These are phyloP conservation scores for Staurois parvus DNA, from an alignment of 2,797 vertebrate species.

Conservation along the genomic window DNA sequence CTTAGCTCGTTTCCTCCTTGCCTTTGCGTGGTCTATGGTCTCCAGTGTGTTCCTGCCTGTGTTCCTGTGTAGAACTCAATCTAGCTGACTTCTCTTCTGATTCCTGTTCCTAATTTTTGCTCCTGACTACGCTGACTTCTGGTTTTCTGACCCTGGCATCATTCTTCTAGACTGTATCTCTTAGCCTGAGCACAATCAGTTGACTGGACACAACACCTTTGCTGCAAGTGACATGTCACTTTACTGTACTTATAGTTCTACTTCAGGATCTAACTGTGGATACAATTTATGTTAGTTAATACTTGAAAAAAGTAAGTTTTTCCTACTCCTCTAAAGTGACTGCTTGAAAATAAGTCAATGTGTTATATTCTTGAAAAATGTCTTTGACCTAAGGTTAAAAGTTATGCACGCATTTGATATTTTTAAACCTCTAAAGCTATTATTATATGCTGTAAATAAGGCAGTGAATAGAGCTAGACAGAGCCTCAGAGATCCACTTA, in stretches of 20 bases:
- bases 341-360: background rate
- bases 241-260: background rate
- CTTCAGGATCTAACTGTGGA: background rate
- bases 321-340: background rate
- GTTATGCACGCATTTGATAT: conserved; percentile 11
- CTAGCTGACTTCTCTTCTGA: too few species aligned
- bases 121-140: too few species aligned
- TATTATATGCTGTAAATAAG: conserved; percentile 21
- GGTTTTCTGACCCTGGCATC: too few species aligned
- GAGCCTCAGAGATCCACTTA: conserved; percentile 24
- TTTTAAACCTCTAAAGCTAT: conserved; percentile 39
- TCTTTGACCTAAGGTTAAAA: conserved; percentile 30
- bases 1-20: too few species aligned
- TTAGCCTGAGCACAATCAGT: too few species aligned
- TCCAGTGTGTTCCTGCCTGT: too few species aligned
- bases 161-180: too few species aligned
- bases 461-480: conserved; percentile 13
- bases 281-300: background rate
- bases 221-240: background rate
- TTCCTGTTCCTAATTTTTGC: too few species aligned
- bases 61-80: too few species aligned
- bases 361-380: background rate
- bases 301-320: background rate
- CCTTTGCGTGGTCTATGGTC: too few species aligned
- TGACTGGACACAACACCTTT: background rate